Percentiles rank a stretch among this genome's conserved stretches.
These are phyloP conservation scores for Serilophus lunatus DNA, from an alignment of 2,113 vertebrate species.

Conservation along the genomic window DNA sequence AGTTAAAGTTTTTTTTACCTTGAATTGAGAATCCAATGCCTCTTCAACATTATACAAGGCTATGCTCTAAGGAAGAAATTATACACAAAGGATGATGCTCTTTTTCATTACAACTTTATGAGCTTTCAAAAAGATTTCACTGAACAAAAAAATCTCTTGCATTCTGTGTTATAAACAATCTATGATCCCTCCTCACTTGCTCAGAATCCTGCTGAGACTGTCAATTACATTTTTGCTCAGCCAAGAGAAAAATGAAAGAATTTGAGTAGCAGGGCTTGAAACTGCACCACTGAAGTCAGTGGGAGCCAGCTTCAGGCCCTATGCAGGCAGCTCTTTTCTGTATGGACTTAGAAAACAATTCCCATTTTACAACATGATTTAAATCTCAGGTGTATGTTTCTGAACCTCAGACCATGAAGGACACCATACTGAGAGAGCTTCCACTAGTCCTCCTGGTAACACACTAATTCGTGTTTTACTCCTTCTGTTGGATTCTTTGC, in stretches of 20 bases:
- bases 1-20: background rate
- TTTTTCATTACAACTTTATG: constrained; percentile 36
- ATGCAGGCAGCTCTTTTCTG: background rate
- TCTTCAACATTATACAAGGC: background rate
- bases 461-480: background rate
- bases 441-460: background rate
- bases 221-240: constrained; percentile 47
- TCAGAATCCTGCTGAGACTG: constrained; percentile 34
- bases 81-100: background rate
- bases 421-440: background rate
- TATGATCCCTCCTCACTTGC: background rate
- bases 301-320: background rate
- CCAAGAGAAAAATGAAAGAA: constrained; percentile 47
- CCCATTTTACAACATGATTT: background rate
- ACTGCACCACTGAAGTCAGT: background rate
- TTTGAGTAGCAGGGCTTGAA: background rate
- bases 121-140: constrained; percentile 4
- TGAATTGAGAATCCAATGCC: background rate
- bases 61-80: constrained; percentile 1
- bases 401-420: background rate
- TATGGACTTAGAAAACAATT: background rate
- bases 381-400: background rate
- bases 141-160: background rate
- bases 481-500: background rate
- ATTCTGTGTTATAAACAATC: background rate